A percentile compares a stretch with the other conserved stretches of the same genome.
Conservation (phyloP, 2,797 vertebrate species). For the Threskiornis aethiopicus region DNA sequence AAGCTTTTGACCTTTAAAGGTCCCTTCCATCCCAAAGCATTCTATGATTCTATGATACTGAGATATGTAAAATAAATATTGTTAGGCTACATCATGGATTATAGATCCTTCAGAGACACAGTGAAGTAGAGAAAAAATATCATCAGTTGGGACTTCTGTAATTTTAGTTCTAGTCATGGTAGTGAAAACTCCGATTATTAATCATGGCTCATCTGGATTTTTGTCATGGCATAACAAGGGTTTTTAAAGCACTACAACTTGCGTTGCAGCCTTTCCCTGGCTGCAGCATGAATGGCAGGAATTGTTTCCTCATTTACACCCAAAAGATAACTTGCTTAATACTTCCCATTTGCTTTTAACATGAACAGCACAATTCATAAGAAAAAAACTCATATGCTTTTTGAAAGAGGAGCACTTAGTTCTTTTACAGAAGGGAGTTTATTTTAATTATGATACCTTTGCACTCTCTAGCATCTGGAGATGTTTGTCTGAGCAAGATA, state of each 20-base stretch:
- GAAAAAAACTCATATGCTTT: neutral
- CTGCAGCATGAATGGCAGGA: neutral
- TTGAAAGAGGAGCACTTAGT: neutral
- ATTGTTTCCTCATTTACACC: neutral
- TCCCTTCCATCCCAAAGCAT: too few species aligned
- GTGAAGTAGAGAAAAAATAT: neutral
- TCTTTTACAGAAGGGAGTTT: neutral
- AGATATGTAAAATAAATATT: conserved; percentile 15
- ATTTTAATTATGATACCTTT: neutral
- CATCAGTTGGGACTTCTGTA: neutral
- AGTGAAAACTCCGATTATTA: neutral
- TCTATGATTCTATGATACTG: neutral
- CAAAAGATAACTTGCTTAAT: neutral
- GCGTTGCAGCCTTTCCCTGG: neutral
- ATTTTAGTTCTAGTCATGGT: neutral
- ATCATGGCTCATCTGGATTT: neutral
- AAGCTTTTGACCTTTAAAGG: neutral
- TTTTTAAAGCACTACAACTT: neutral
- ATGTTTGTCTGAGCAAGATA: neutral
- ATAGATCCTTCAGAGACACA: neutral
- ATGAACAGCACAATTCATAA: neutral
- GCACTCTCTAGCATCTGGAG: neutral
- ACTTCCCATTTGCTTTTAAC: neutral
- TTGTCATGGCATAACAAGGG: neutral
- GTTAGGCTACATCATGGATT: neutral